These are phyloP conservation scores for Xiphorhynchus erythropygius DNA, from an alignment of 2,797 vertebrate genomes.

Conservation along the genomic window DNA sequence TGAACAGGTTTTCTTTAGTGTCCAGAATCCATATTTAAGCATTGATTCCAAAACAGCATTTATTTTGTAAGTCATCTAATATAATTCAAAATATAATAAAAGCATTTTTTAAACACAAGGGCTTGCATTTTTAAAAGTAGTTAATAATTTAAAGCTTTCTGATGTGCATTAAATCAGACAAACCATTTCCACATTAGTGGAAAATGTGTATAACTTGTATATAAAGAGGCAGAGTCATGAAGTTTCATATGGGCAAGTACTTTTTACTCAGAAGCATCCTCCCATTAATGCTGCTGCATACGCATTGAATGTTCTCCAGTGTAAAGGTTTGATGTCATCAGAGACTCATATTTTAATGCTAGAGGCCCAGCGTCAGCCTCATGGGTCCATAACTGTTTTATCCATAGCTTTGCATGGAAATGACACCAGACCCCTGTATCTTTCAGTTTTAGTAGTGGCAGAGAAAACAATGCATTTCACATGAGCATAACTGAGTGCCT, in stretches of 20 bases:
- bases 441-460: not conserved
- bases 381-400: not conserved
- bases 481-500: not conserved
- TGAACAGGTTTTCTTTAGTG: not conserved
- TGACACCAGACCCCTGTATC: rapidly evolving
- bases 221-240: not conserved
- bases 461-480: not conserved
- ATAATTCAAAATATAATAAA: not conserved
- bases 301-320: not conserved
- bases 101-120: not conserved
- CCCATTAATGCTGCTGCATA: not conserved
- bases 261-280: not conserved
- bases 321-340: not conserved
- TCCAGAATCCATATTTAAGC: not conserved
- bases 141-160: not conserved
- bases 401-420: not conserved
- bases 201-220: not conserved
- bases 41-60: not conserved
- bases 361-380: not conserved
- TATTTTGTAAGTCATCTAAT: not conserved
- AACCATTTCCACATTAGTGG: not conserved
- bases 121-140: not conserved
- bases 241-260: not conserved
- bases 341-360: not conserved
- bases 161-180: not conserved